Percentiles rank a stretch among this genome's conserved stretches.
Evolutionary conservation across 2,888 invertebrate genomes (phyloP).

Genomic region (Rhaphigaster nebulosa): DNA sequence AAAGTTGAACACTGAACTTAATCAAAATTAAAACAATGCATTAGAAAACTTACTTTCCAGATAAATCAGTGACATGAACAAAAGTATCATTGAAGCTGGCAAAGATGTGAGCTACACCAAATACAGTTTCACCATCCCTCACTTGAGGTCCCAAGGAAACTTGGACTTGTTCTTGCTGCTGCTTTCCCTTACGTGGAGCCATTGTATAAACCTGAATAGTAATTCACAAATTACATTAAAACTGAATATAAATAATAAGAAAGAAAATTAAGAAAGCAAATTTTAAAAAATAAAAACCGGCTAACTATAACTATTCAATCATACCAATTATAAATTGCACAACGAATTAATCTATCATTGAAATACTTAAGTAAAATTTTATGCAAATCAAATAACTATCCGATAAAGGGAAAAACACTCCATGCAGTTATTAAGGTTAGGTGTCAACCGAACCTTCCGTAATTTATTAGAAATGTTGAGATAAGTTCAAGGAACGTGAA

Average conservation of each 20-base stretch:
- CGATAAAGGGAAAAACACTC: not conserved
- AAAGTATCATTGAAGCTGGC: constrained; percentile 99
- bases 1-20: not conserved
- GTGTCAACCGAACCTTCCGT: not conserved
- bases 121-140: constrained; percentile 96
- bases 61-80: constrained; percentile 99
- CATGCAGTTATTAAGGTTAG: not conserved
- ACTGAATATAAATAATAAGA: not conserved
- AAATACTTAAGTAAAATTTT: not conserved
- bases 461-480: not conserved
- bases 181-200: constrained; percentile 98
- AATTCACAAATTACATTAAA: not conserved
- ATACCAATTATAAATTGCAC: not conserved
- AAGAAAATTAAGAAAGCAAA: not conserved
- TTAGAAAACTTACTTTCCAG: constrained; percentile 79
- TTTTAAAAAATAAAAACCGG: not conserved
- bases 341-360: not conserved
- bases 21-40: not conserved
- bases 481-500: not conserved
- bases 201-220: constrained; percentile 72
- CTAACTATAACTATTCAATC: not conserved
- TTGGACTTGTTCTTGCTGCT: constrained; percentile 96
- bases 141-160: constrained; percentile 96
- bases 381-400: not conserved
- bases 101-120: constrained; percentile 99